Evolutionary conservation across 2,113 vertebrate genomes (phyloP).

Genomic region (Rana temporaria): DNA sequence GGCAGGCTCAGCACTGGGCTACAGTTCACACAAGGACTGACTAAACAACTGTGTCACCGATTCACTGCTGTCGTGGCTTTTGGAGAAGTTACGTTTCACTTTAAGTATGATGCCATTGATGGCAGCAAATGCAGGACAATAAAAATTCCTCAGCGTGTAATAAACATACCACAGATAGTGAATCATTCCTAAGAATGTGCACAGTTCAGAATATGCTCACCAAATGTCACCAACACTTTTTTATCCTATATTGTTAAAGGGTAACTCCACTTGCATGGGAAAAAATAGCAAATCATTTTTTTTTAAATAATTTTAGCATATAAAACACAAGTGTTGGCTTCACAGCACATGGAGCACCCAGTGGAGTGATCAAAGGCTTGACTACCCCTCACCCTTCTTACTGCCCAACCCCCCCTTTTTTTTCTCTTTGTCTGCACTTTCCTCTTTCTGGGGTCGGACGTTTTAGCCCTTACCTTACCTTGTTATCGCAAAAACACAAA

Average conservation of each 20-base stretch:
- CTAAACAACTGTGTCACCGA: background rate
- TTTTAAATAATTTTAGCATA: no score
- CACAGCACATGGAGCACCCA: no score
- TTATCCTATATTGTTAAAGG: background rate
- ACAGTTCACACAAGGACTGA: background rate
- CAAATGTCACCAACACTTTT: conserved; percentile 18
- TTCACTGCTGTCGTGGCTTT: conserved; percentile 1
- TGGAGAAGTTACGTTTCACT: background rate
- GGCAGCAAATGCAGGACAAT: conserved; percentile 32
- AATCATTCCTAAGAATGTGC: conserved; percentile 20
- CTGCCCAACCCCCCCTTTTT: no score
- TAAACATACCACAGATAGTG: conserved; percentile 33
- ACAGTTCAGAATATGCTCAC: background rate
- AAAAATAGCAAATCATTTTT: no score
- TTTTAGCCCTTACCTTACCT: no score
- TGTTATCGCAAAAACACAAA: no score
- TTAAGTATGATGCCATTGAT: conserved; percentile 10
- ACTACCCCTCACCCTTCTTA: no score
- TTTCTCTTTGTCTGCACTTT: no score
- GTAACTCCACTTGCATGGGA: no score
- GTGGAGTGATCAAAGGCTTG: no score
- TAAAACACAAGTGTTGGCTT: no score
- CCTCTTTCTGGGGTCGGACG: no score
- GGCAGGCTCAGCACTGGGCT: background rate
- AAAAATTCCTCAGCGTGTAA: conserved; percentile 36